A percentile compares a stretch with the other conserved stretches of the same genome.
Conservation (phyloP, 2,113 vertebrate species). For the Tautogolabrus adspersus region DNA sequence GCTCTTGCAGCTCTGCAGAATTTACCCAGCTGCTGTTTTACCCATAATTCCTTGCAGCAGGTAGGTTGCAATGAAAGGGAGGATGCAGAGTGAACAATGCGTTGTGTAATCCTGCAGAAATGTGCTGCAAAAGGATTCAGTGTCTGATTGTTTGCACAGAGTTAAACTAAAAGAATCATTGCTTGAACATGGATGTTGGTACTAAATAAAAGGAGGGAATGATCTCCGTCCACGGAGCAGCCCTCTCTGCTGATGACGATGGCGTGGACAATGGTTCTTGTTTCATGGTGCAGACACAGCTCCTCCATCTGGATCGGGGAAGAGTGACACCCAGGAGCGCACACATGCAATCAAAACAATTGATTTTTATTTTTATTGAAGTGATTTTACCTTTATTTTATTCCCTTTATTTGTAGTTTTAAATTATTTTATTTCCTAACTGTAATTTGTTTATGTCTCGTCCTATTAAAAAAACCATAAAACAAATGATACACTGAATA, state of each 20-base stretch:
- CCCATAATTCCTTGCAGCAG: conserved; percentile 26
- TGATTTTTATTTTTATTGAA: neutral
- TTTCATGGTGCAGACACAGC: conserved; percentile 61
- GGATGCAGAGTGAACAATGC: conserved; percentile 20
- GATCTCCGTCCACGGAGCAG: conserved; percentile 1
- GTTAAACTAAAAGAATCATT: neutral
- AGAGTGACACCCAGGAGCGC: conserved; percentile 48
- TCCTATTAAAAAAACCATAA: too few relatives aligned
- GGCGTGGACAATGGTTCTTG: conserved; percentile 21
- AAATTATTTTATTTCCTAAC: too few relatives aligned
- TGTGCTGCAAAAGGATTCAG: neutral
- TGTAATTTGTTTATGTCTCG: neutral
- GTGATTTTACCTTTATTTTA: neutral
- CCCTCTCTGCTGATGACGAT: neutral
- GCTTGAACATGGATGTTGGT: neutral
- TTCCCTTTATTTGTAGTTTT: too few relatives aligned
- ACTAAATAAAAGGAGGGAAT: neutral
- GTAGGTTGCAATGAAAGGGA: conserved; percentile 19
- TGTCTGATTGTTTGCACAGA: neutral
- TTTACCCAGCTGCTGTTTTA: conserved; percentile 23
- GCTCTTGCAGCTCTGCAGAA: conserved; percentile 49
- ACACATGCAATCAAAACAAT: neutral
- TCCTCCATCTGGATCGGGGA: conserved; percentile 76
- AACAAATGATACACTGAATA: too few relatives aligned
- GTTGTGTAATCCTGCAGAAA: conserved; percentile 13